phyloP scores from a whole-genome alignment of 2,797 vertebrate species.

The Argyrosomus regius region DNA sequence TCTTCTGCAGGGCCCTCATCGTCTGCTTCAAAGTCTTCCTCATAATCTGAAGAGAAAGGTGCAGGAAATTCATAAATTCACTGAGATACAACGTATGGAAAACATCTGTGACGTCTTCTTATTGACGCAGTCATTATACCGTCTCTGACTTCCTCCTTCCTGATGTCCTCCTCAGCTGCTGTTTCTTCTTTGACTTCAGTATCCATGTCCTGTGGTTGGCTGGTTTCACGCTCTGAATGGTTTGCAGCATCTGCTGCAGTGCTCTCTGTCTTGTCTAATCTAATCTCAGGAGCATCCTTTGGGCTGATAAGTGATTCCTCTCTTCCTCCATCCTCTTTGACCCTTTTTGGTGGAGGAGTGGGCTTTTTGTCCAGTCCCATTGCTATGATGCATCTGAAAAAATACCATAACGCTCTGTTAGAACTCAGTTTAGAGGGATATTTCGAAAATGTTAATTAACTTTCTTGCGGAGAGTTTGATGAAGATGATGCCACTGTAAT shows the following conservation, averaged over 20 bases:
- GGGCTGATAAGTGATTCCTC: constrained; percentile 51
- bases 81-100: background rate
- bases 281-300: constrained; percentile 47
- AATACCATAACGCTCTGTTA: background rate
- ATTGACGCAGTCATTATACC: constrained; percentile 64
- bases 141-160: constrained; percentile 64
- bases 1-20: constrained; percentile 86
- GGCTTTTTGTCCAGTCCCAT: constrained; percentile 92
- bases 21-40: constrained; percentile 95
- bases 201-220: constrained; percentile 42
- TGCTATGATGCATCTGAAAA: constrained; percentile 91
- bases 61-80: background rate
- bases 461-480: background rate
- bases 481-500: background rate
- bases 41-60: constrained; percentile 87
- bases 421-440: background rate
- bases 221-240: constrained; percentile 46
- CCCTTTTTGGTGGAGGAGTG: constrained; percentile 84
- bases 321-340: constrained; percentile 65
- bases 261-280: constrained; percentile 20
- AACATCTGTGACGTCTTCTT: background rate
- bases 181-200: constrained; percentile 39
- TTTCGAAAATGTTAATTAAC: too few species aligned
- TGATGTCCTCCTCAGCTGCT: constrained; percentile 46
- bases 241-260: background rate